Percentiles rank a stretch among this genome's conserved stretches.
Conservation (phyloP, 2,797 vertebrate genomes). For the Onychomys torridus region DNA sequence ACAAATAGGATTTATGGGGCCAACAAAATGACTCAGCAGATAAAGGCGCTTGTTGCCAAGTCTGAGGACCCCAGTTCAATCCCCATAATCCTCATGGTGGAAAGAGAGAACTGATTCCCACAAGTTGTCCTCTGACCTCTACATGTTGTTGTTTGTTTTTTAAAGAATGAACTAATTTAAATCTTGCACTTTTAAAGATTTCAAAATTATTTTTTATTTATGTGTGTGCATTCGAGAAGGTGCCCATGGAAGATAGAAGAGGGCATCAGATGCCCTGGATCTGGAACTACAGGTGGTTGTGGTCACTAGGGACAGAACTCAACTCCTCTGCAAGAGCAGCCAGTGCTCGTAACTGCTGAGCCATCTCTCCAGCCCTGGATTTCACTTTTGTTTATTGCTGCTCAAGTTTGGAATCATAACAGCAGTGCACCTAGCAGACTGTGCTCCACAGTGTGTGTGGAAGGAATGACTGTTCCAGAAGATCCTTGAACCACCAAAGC, state of each 20-base stretch:
- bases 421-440: too few relatives aligned
- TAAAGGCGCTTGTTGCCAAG: neutral
- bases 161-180: neutral
- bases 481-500: neutral
- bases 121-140: neutral
- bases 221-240: neutral
- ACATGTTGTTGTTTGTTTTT: neutral
- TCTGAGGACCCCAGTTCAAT: neutral
- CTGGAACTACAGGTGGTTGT: neutral
- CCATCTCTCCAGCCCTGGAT: neutral
- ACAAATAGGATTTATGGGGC: neutral
- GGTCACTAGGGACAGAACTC: neutral
- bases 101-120: neutral
- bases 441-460: too few relatives aligned
- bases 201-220: neutral
- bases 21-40: neutral
- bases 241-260: neutral
- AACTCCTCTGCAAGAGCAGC: neutral
- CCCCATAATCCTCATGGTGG: neutral
- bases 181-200: neutral
- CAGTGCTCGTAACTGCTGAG: neutral
- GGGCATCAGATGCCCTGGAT: too few relatives aligned
- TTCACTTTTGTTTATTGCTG: neutral
- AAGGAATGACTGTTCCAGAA: neutral
- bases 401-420: neutral